These are phyloP conservation scores for Lymantria dispar DNA, from an alignment of 2,888 invertebrate genomes.

Conservation along the genomic window DNA sequence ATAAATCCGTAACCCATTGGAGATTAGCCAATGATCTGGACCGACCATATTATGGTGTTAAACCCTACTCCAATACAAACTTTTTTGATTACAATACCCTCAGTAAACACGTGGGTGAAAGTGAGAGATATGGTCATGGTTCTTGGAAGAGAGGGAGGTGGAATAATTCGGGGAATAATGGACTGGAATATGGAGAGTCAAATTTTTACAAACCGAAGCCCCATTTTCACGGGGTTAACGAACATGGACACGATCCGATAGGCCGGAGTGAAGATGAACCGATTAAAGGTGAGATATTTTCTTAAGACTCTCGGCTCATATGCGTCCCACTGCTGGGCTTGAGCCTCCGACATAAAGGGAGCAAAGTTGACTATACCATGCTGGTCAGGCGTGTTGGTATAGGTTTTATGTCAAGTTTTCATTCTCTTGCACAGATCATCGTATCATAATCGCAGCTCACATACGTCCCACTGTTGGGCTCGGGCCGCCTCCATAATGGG, in stretches of 20 bases:
- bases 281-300: conserved; percentile 45
- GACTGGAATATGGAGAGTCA: conserved; percentile 47
- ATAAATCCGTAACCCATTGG: conserved; percentile 79
- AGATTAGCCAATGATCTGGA: conserved; percentile 61
- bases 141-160: conserved; percentile 63
- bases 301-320: too few species aligned
- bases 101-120: conserved; percentile 54
- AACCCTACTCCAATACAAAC: conserved; percentile 41
- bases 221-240: conserved; percentile 21
- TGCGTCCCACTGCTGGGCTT: too few species aligned
- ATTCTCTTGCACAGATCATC: too few species aligned
- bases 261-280: conserved; percentile 50
- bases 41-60: conserved; percentile 51
- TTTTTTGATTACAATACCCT: conserved; percentile 75
- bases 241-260: conserved; percentile 32
- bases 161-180: conserved; percentile 53
- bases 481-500: too few species aligned
- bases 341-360: too few species aligned
- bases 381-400: too few species aligned
- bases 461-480: too few species aligned
- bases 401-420: too few species aligned
- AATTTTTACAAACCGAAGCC: conserved; percentile 39
- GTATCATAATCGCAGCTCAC: too few species aligned
- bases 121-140: conserved; percentile 53
- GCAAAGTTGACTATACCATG: too few species aligned